Evolutionary conservation across 1,140 invertebrate genomes (phyloP), one percentile per base, ranked within the genome.

Genomic region (Diachasmimorpha longicaudata): DNA sequence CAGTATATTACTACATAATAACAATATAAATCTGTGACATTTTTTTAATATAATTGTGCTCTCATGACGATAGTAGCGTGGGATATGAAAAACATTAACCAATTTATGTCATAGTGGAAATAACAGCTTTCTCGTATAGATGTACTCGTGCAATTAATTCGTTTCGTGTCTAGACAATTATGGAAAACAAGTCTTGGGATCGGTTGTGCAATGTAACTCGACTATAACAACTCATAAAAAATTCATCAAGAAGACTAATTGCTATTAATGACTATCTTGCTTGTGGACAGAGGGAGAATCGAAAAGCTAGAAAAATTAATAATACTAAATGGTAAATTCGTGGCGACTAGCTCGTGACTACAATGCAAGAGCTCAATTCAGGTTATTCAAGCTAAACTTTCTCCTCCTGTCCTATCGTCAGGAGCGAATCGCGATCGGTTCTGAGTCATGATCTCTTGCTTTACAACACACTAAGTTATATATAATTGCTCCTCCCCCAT

Each of bases 241-340:
- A 83, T 86, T 83, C 84, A 82, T 84, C 79, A 81, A 74, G 67
- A 69, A 78, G 81, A 84, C 82, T 85, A 85, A 86, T 85, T 85
- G 84, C 84, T 79, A 82, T 79, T 85, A 63, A 63, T 63, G 58
- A 63, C 58, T 23, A 23, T 25, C 58, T 63, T 25, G 23, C 4
- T 23, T 1, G 19, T 63, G 52, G 21, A 21, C 19, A 16, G 52
- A 58, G 52, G 21, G 10, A 63, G 14, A 63, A 63, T 63, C 21
- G 14, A 63, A 63, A 25, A 25, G 58, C 14, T 9, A 25, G 11
- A 63, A 63, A 63, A 63, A 25, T 63, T 63, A 19, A 31, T 63
- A 63, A 63, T 70, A 37, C 37, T 70, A 16, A 42, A 70, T 44
- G 39, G 39, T 37, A 63, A 19, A 6, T 25, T 63, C 58, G 58